Evolutionary conservation across 2,888 invertebrate species (phyloP), one percentile per base, ranked within the genome.

Genomic region (Harpagoxenus sublaevis): DNA sequence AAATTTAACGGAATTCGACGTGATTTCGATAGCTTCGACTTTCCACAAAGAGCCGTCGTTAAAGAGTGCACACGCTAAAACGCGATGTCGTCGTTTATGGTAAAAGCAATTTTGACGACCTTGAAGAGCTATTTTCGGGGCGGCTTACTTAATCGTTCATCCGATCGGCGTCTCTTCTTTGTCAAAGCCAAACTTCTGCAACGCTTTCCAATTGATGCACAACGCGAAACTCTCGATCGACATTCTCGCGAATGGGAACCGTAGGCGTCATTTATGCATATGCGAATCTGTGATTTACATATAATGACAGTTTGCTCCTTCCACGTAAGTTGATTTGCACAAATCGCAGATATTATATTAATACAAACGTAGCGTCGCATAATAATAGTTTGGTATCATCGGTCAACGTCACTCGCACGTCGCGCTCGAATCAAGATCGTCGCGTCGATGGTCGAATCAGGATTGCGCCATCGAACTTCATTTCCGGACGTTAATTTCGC

Each of bases 401-500:
- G 39, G 39, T 71, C 71, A 62, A 60, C 28, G 48, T 79, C 68
- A 28, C 4, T 60, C 23, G 18, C 35, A 57, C 35, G 74, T 45
- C 57, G 42, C 60, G 31, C 35, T 15, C 39, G 23, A 70, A 57
- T 70, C 79, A 31, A 79, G 65, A 77, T 77, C 18, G 39, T 42
- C 42, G 28, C 18, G 31, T 45, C 55, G 65, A 65, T 28, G 42
- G 18, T 31, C 78, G 23, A 79, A 79, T 70, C 79, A 79, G 23
- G 71, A 79, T 79, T 71, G 71, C 48, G 39, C 48, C 60, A 71
- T 81, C 73, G 28, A 79, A 81, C 71, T 81, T 81, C 60, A 81
- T 71, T 81, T 81, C 60, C 79, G 73, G 18, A 60, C 73, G 60
- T 81, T 81, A 81, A 81, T 81, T 71, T 71, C 12, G 8, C 48